A percentile compares a stretch with the other conserved stretches of the same genome.
Evolutionary conservation across 2,888 invertebrate species (phyloP).

Genomic region (Andrena dorsata): DNA sequence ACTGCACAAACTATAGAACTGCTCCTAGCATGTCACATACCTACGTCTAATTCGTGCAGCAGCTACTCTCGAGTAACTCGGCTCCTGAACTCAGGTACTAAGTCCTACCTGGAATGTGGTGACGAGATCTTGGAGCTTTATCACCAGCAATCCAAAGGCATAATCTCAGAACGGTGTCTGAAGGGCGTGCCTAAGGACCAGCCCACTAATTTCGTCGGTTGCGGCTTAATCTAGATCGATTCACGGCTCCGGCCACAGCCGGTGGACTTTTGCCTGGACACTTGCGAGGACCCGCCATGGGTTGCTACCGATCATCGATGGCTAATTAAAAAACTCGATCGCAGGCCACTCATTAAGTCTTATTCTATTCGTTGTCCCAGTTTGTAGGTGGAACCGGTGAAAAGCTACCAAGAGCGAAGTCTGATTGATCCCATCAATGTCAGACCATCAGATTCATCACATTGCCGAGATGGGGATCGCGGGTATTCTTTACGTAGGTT

Average conservation of each 20-base stretch:
- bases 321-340: neutral
- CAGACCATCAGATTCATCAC: neutral
- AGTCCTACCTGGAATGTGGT: slow-evolving; percentile 3
- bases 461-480: neutral
- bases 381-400: neutral
- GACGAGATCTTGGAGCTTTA: slow-evolving; percentile 13
- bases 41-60: neutral
- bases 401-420: neutral
- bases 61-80: slow-evolving; percentile 12
- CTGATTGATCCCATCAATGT: neutral
- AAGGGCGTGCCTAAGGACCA: neutral
- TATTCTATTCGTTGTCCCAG: neutral
- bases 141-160: slow-evolving; percentile 24
- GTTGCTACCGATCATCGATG: neutral
- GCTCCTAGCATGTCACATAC: neutral
- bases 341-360: no score
- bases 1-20: neutral
- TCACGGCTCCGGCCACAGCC: neutral
- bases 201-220: slow-evolving; percentile 25
- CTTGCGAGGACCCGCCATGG: neutral
- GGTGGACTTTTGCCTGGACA: neutral
- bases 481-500: slow-evolving; percentile 30
- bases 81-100: neutral
- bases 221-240: slow-evolving; percentile 29
- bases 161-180: slow-evolving; percentile 28